Base-by-base conservation (phyloP, 2,797 vertebrate genomes). In the Schizothorax lantsangensis region DNA sequence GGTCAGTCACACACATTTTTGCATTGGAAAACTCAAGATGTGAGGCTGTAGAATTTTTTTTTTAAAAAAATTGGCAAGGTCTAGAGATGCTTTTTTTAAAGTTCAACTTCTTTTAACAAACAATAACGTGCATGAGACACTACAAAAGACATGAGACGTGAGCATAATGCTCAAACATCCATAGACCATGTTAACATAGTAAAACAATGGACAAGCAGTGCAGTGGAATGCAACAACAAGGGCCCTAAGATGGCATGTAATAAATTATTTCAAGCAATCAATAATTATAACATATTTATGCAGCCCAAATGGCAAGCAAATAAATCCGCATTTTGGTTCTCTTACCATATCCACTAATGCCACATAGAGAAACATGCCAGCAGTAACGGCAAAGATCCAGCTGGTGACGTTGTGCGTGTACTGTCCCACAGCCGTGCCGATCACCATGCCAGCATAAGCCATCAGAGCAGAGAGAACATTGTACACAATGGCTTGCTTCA, bases 321-420 rank as follows among this genome's bases (percentile, higher is more conserved):
- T 5, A 82, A n/a, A 82, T 82, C 49, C 1, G 17, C 12, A 64
- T 82, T 82, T 52, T 30, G 52, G 15, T 72, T 72, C 2, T 23
- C 96, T 95, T 91, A 99, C 98, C 98, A 99, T 99, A 91, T 99
- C 98, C 88, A 99, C 98, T 93, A 99, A 90, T 4, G 98, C 98
- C 89, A 99, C 98, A 0, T 99, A 99, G 23, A 99, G 98, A 93
- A 99, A 99, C 98, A 99, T 99, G 93, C 98, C 98, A 4, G 98
- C 98, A 0, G 98, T 99, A 94, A 99, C 4, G 1, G 98, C 98
- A 21, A 99, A 99, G 94, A 99, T 99, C 98, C 98, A 99, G 89
- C 94, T 96, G 62, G 98, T 99, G 93, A 99, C 96, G 86, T 96
- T 98, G 91, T 98, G 97, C 0, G 98, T 96, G 66, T 99, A 98